Evolutionary conservation across 2,888 invertebrate species (phyloP).

Genomic region (Mylabris sibirica): DNA sequence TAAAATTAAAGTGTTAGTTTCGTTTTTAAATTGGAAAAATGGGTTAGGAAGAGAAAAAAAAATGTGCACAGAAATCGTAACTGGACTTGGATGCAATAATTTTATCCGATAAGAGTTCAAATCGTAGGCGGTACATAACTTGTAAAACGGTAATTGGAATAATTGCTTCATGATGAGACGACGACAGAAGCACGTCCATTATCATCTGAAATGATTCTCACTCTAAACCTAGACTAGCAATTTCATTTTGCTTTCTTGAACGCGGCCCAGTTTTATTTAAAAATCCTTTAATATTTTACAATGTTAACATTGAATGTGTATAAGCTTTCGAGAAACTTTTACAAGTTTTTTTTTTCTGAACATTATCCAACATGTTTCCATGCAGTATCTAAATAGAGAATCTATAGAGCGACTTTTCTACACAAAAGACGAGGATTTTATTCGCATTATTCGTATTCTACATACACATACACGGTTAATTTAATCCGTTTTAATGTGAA

Average conservation of each 20-base stretch:
- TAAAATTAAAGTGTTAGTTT: conserved; percentile 37
- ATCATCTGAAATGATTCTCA: conserved; percentile 45
- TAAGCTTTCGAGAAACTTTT: conserved; percentile 42
- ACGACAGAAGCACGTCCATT: conserved; percentile 43
- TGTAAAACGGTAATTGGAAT: conserved; percentile 49
- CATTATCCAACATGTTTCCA: neutral
- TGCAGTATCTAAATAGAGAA: neutral
- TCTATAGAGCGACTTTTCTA: neutral
- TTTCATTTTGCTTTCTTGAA: conserved; percentile 47
- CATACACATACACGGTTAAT: neutral
- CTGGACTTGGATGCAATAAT: conserved; percentile 34
- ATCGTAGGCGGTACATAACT: conserved; percentile 42
- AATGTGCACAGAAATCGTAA: conserved; percentile 26
- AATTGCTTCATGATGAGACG: conserved; percentile 50
- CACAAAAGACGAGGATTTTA: conserved; percentile 6
- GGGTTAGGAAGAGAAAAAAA: neutral
- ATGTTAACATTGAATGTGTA: conserved; percentile 42
- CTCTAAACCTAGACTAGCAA: conserved; percentile 44
- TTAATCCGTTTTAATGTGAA: neutral
- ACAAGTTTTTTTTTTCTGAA: conserved; percentile 38
- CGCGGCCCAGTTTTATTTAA: conserved; percentile 48
- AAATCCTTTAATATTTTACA: conserved; percentile 50
- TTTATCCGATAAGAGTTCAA: conserved; percentile 44
- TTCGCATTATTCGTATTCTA: neutral
- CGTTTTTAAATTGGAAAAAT: conserved; percentile 27